Base-by-base conservation (phyloP, 2,888 invertebrate species). In the Phasia obesa region DNA sequence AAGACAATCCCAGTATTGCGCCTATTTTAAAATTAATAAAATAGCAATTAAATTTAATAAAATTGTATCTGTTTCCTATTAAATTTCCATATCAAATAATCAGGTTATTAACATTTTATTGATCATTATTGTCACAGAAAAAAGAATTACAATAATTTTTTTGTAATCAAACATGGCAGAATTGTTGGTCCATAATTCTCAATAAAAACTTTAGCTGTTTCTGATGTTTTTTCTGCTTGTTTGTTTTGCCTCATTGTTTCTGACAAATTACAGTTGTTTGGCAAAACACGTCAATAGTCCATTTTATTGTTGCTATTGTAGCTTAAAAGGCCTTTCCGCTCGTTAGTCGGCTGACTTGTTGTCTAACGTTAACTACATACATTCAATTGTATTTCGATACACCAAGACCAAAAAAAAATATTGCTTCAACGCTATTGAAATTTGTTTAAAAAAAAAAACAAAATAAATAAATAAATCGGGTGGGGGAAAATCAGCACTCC, bases 211-310 rank as follows among this genome's bases (percentile, higher is more conserved):
- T 57, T 35, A 2, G 4, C 0, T 62, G 49, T 62, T 59, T 19
- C 15, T 13, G 5, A 3, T 42, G 15, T 42, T 42, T 42, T 19
- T 4, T 25, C 4, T 15, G 15, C n/a, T 23, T 51, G 25, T 62
- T 25, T 23, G 6, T 42, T 9, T 17, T 25, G 6, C 59, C 44
- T n/a, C 7, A 27, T 27, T 27, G 5, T 27, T 69, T 67, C 62
- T 77, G 81, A 81, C 76, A 82, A 82, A 82, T 82, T 73, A 73
- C 77, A 82, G 69, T 74, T 82, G 69, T 77, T 82, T 73, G 73
- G 77, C 73, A 82, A 77, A 62, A 55, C 65, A 65, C 53, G 70
- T 67, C 38, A 53, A 81, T 71, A 76, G 71, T 73, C 71, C 67
- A 65, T 81, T 62, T 59, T 62, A n/a, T 31, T 25, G 59, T 23